These are phyloP conservation scores for Cryptus viduatorius DNA, from an alignment of 2,888 invertebrate species.

Conservation along the genomic window DNA sequence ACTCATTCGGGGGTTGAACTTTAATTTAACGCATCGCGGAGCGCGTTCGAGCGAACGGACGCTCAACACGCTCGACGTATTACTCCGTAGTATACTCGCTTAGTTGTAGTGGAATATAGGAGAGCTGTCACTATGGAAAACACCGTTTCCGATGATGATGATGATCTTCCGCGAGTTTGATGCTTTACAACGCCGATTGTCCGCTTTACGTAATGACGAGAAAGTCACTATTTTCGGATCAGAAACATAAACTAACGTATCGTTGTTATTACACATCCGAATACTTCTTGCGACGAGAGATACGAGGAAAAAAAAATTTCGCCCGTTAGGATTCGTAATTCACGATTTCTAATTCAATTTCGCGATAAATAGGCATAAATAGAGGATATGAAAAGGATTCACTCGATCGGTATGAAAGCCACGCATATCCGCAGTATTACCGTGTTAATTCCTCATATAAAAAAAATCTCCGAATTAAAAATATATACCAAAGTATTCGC, in stretches of 20 bases:
- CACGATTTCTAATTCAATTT: too few species aligned
- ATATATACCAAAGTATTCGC: too few species aligned
- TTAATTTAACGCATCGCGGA: conserved; percentile 84
- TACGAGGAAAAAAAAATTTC: too few species aligned
- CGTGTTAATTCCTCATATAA: too few species aligned
- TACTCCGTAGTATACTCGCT: conserved; percentile 27
- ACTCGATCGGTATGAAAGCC: too few species aligned
- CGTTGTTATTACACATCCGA: not conserved
- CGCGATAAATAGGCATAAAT: too few species aligned
- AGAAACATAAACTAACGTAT: not conserved
- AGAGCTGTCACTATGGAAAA: conserved; percentile 37
- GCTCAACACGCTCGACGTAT: conserved; percentile 65
- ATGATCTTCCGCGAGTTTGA: not conserved
- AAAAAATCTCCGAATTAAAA: too few species aligned
- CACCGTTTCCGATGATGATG: conserved; percentile 26
- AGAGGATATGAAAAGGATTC: too few species aligned
- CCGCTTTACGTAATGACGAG: not conserved
- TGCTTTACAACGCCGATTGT: not conserved
- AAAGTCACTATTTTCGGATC: not conserved
- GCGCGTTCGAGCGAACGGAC: conserved; percentile 66
- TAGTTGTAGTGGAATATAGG: not conserved
- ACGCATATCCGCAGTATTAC: too few species aligned
- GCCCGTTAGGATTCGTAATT: not conserved
- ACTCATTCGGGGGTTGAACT: conserved; percentile 79
- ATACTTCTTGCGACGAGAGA: not conserved